Conservation (phyloP, 1,140 invertebrate species). For the Hesperophylax magnus region DNA sequence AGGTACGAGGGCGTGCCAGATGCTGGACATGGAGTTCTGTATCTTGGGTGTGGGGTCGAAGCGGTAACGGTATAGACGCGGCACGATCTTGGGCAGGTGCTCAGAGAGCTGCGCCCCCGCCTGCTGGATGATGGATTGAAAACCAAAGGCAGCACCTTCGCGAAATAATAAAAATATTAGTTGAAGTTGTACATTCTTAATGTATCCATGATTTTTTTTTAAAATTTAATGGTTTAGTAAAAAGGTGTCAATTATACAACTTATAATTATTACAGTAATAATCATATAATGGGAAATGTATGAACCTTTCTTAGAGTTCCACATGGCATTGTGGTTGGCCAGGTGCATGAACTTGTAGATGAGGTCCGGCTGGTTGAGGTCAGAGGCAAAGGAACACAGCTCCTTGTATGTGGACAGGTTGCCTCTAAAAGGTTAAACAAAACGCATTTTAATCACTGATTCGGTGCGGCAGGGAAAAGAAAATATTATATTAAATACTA, state of each 20-base stretch:
- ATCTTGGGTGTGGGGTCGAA: constrained; percentile 94
- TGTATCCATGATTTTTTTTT: no score
- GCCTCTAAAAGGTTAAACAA: constrained; percentile 71
- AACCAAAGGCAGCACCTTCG: constrained; percentile 92
- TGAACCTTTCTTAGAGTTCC: constrained; percentile 87
- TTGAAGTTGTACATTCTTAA: no score
- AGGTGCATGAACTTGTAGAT: constrained; percentile 96
- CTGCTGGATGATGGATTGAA: constrained; percentile 85
- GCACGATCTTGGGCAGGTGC: constrained; percentile 88
- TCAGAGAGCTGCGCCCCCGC: constrained; percentile 86
- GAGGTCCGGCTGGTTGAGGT: constrained; percentile 94
- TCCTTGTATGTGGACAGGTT: constrained; percentile 94
- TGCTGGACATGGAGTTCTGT: constrained; percentile 91
- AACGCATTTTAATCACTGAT: not conserved
- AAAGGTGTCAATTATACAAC: no score
- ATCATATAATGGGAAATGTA: not conserved
- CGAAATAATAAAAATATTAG: constrained; percentile 1
- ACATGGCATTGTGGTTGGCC: constrained; percentile 93
- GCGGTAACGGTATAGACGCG: constrained; percentile 89
- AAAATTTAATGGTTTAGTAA: no score
- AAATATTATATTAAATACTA: no score
- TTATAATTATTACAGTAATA: no score
- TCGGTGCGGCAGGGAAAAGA: no score
- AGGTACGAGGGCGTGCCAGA: constrained; percentile 91
- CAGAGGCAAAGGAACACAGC: constrained; percentile 92